Percentiles rank a stretch among this genome's conserved stretches.
Evolutionary conservation across 37 sponge, comb jelly and placozoan species (phyloP).

Genomic region (Geodia barretti): DNA sequence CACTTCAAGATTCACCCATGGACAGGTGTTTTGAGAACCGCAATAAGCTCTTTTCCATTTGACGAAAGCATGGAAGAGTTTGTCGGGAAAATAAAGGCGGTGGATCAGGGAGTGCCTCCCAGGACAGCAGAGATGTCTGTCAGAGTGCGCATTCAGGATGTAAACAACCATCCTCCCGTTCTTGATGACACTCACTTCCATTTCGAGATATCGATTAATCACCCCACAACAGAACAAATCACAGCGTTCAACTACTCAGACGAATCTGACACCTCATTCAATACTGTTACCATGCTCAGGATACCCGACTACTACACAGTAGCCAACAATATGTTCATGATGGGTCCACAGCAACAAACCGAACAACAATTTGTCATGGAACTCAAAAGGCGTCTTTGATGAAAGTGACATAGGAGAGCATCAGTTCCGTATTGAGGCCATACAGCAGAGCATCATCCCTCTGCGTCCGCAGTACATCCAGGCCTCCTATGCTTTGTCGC

Average conservation of each 20-base stretch:
- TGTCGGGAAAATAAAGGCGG: conserved; percentile 22
- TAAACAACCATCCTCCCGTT: conserved; percentile 53
- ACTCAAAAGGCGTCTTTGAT: background rate
- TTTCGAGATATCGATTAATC: background rate
- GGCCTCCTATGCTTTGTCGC: conserved; percentile 31
- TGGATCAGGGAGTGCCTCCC: conserved; percentile 44
- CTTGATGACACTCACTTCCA: conserved; percentile 16
- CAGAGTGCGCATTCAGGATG: conserved; percentile 25
- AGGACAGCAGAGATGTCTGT: background rate
- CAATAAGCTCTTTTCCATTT: background rate
- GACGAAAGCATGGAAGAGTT: background rate
- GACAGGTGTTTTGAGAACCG: conserved; percentile 41
- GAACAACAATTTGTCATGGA: background rate
- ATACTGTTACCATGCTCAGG: background rate
- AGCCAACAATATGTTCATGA: conserved; percentile 1
- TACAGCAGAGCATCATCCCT: conserved; percentile 9
- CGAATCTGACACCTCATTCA: conserved; percentile 10
- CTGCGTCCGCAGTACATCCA: conserved; percentile 7
- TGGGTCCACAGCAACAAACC: background rate
- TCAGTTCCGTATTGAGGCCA: conserved; percentile 36
- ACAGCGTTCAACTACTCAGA: conserved; percentile 18
- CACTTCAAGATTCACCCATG: conserved; percentile 33
- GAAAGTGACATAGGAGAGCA: background rate
- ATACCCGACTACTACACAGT: conserved; percentile 45
- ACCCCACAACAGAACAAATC: background rate